Base-by-base conservation (phyloP, 2,888 invertebrate species). In the Ctena decussata region DNA sequence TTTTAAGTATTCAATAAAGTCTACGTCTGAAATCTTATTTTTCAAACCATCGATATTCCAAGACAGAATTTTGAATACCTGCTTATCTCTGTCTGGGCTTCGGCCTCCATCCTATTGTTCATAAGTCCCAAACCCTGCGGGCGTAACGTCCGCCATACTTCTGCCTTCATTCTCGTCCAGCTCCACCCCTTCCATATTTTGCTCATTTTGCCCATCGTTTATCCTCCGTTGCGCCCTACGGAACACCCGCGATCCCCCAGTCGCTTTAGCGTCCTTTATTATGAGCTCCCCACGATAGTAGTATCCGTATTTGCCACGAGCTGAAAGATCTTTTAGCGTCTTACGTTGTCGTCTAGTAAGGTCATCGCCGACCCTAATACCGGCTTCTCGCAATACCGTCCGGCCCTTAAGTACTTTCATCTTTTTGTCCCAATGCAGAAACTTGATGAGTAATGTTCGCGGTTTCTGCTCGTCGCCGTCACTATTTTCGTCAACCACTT, bases 361-460 rank as follows among this genome's bases (percentile, higher is more conserved):
- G n/a, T 53, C 53, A 53, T 53, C 53, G 53, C 53, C 53, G 53
- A 53, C n/a, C n/a, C 53, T 53, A 53, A 53, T 53, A n/a, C 53
- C 53, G 5, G 53, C 53, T 5, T 8, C 53, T 18, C 53, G 53
- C 21, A 53, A 53, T n/a, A 21, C 8, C 21, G 8, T n/a, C 5
- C 53, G 53, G 5, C 53, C 53, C 21, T 53, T 53, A n/a, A 53
- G n/a, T 5, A 53, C 53, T 8, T 53, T 53, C n/a, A n/a, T n/a
- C n/a, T n/a, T n/a, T n/a, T n/a, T n/a, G n/a, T n/a, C n/a, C n/a
- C n/a, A n/a, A n/a, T n/a, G n/a, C n/a, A n/a, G n/a, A n/a, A n/a
- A n/a, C n/a, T n/a, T n/a, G n/a, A n/a, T n/a, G n/a, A n/a, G n/a
- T n/a, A n/a, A n/a, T n/a, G n/a, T n/a, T n/a, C n/a, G n/a, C n/a